phyloP scores from a whole-genome alignment of 2,888 invertebrate species.

The Lasioglossum vierecki region DNA sequence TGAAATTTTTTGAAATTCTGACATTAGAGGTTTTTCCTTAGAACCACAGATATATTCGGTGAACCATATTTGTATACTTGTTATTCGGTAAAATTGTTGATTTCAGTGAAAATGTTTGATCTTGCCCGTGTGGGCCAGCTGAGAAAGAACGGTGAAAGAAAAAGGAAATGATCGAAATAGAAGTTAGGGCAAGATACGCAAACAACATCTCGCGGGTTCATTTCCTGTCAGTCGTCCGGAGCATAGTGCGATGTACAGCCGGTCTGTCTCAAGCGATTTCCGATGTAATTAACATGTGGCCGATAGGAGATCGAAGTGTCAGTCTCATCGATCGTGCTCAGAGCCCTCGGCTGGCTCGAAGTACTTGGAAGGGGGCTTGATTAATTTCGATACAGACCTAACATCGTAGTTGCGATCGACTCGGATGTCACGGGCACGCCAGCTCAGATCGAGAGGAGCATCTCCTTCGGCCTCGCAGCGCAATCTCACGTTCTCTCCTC shows the following conservation, averaged over 20 bases:
- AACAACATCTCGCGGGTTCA: neutral
- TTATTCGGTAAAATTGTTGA: too few relatives aligned
- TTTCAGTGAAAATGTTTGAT: neutral
- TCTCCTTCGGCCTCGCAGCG: conserved; percentile 86
- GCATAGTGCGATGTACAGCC: conserved; percentile 2
- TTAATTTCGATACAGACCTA: conserved; percentile 79
- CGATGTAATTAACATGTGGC: conserved; percentile 42
- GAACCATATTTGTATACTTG: too few relatives aligned
- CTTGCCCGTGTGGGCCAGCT: neutral
- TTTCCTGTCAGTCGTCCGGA: neutral
- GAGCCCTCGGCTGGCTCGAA: conserved; percentile 13
- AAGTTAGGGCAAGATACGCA: neutral
- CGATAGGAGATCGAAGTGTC: conserved; percentile 51
- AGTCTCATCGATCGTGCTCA: conserved; percentile 36
- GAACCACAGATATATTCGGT: too few relatives aligned
- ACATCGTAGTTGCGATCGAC: conserved; percentile 85
- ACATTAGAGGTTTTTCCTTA: too few relatives aligned
- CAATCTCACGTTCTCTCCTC: conserved; percentile 85
- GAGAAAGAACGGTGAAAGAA: too few relatives aligned
- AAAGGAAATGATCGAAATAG: neutral
- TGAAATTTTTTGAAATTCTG: too few relatives aligned
- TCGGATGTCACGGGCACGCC: conserved; percentile 84
- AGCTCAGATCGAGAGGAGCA: conserved; percentile 85
- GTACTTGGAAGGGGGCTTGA: conserved; percentile 49
- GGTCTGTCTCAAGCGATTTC: conserved; percentile 9